A percentile compares a stretch with the other conserved stretches of the same genome.
phyloP scores from a whole-genome alignment of 35 echinoderm and acorn worm species.

The Hemicentrotus pulcherrimus region DNA sequence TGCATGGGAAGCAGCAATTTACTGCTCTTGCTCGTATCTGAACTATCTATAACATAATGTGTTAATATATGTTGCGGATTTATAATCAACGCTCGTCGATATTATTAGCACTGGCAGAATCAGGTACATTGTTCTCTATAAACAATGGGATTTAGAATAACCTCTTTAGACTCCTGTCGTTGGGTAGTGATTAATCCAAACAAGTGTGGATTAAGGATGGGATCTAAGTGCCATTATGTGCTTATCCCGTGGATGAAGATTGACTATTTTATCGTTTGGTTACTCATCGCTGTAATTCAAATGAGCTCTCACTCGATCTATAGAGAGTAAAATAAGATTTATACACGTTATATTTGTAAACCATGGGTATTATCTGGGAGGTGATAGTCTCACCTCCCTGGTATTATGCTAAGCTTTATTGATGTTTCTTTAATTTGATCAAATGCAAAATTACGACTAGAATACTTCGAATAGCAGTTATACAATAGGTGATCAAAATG shows the following conservation, averaged over 20 bases:
- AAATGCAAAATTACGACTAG: too few relatives aligned
- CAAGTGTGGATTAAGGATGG: background rate
- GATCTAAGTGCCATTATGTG: background rate
- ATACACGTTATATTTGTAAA: too few relatives aligned
- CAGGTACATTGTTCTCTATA: background rate
- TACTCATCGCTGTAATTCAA: background rate
- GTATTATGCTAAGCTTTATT: too few relatives aligned
- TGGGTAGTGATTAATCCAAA: background rate
- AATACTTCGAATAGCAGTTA: too few relatives aligned
- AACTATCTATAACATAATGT: background rate
- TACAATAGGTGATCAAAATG: too few relatives aligned
- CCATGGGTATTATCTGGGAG: too few relatives aligned
- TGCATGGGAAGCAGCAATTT: background rate
- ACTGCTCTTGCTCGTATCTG: background rate
- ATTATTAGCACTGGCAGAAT: background rate
- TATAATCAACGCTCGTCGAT: background rate
- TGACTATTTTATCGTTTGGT: background rate
- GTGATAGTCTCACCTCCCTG: too few relatives aligned
- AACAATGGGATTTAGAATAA: background rate
- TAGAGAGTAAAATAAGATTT: background rate
- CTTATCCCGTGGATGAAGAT: background rate
- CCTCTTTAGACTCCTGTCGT: background rate
- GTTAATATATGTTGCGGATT: background rate
- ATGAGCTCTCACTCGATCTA: background rate
- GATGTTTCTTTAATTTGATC: too few relatives aligned